phyloP scores from a whole-genome alignment of 2,113 vertebrate species.

The Actenoides hombroni region DNA sequence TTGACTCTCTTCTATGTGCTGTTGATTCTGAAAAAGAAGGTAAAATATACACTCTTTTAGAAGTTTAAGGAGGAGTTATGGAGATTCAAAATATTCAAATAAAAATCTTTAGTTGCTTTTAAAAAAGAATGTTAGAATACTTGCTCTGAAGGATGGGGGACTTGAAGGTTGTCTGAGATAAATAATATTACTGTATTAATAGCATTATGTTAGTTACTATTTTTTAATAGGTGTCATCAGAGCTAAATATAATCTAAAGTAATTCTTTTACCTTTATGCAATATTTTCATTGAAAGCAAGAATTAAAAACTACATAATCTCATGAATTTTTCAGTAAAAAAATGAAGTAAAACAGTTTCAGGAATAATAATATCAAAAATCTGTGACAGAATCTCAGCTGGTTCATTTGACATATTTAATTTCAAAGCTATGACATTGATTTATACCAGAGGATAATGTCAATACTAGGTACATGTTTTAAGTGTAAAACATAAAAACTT shows the following conservation, averaged over 20 bases:
- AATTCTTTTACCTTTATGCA: neutral
- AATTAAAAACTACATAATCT: neutral
- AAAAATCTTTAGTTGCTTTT: neutral
- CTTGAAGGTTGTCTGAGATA: neutral
- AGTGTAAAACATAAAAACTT: neutral
- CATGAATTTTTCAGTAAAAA: neutral
- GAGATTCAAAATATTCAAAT: neutral
- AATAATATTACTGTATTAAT: neutral
- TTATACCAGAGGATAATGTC: neutral
- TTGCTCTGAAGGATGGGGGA: neutral
- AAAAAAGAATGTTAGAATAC: neutral
- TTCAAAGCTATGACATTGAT: neutral
- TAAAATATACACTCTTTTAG: neutral
- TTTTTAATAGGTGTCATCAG: neutral
- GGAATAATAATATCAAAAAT: neutral
- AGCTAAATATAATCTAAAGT: neutral
- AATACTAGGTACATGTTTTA: neutral
- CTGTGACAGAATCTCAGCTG: neutral
- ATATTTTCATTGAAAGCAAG: neutral
- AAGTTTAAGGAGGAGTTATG: neutral
- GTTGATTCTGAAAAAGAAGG: constrained; percentile 73
- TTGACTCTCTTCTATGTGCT: constrained; percentile 86
- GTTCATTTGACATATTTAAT: neutral
- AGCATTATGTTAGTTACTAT: neutral
- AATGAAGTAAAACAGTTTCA: neutral